phyloP scores from a whole-genome alignment of 2,113 vertebrate genomes.

The Rhinichthys klamathensis region DNA sequence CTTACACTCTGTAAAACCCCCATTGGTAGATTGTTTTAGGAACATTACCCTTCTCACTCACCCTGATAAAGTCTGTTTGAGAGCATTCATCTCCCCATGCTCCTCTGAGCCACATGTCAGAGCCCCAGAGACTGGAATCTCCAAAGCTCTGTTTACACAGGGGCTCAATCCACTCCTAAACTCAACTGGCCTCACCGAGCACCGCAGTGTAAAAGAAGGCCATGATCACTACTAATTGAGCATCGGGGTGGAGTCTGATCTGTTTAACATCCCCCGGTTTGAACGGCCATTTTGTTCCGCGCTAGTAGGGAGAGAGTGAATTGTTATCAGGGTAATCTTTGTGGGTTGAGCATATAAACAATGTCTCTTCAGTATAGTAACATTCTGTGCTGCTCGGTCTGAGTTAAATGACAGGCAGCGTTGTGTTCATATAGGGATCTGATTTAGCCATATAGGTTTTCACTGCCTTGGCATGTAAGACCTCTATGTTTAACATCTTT shows the following conservation, averaged over 20 bases:
- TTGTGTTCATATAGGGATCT: constrained; percentile 5
- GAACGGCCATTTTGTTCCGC: constrained; percentile 43
- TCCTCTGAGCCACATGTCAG: constrained; percentile 42
- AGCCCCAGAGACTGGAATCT: constrained; percentile 27
- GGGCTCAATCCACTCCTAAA: constrained; percentile 32
- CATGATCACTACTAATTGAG: constrained; percentile 39
- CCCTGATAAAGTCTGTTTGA: constrained; percentile 47
- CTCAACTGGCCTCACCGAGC: constrained; percentile 7
- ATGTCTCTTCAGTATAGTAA: constrained; percentile 26
- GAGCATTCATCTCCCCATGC: constrained; percentile 45
- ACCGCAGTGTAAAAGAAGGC: constrained; percentile 22
- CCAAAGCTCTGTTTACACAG: constrained; percentile 42
- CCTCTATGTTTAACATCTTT: constrained; percentile 44
- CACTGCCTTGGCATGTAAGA: constrained; percentile 5
- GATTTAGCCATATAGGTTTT: constrained; percentile 26
- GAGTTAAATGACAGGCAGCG: constrained; percentile 5
- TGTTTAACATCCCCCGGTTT: constrained; percentile 42
- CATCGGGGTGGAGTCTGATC: constrained; percentile 11
- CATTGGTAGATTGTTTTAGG: constrained; percentile 43
- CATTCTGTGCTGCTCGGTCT: not conserved
- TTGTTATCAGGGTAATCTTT: constrained; percentile 53
- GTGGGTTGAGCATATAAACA: constrained; percentile 40
- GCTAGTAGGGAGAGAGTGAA: constrained; percentile 37
- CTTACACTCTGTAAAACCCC: constrained; percentile 37
- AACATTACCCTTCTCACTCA: constrained; percentile 43